Conservation (phyloP, 2,888 invertebrate genomes). For the Crematogaster levior region DNA sequence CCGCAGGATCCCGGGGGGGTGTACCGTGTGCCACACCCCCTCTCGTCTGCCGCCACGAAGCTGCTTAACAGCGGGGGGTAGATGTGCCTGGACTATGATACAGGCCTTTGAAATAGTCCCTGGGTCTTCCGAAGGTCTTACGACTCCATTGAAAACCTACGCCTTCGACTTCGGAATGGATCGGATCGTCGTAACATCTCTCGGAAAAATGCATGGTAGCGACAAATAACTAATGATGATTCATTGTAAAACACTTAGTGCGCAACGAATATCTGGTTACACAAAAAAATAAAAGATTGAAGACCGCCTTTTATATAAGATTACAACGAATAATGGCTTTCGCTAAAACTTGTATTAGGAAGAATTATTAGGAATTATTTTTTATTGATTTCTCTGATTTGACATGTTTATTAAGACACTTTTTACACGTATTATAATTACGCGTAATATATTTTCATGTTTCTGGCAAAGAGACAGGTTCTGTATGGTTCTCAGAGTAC, state of each 20-base stretch:
- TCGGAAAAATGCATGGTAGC: conserved; percentile 28
- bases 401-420: conserved; percentile 62
- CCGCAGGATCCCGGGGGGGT: conserved; percentile 73
- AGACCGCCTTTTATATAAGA: background rate
- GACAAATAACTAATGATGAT: conserved; percentile 10
- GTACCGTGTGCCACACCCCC: conserved; percentile 72
- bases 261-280: background rate
- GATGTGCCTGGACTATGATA: conserved; percentile 72
- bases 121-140: conserved; percentile 21
- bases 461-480: background rate
- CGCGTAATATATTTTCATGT: background rate
- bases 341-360: background rate
- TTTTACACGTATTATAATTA: conserved; percentile 9
- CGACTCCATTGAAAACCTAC: conserved; percentile 58
- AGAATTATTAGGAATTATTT: background rate
- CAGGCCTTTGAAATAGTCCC: conserved; percentile 69
- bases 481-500: conserved; percentile 50
- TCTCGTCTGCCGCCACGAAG: conserved; percentile 56
- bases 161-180: conserved; percentile 55
- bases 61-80: conserved; percentile 75
- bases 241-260: background rate
- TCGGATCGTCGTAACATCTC: conserved; percentile 30
- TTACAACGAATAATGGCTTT: background rate
- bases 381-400: background rate
- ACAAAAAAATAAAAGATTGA: background rate